Evolutionary conservation across 92 coral and sea anemone species (phyloP), one percentile per base, ranked within the genome.

Genomic region (Scolanthus callimorphus): DNA sequence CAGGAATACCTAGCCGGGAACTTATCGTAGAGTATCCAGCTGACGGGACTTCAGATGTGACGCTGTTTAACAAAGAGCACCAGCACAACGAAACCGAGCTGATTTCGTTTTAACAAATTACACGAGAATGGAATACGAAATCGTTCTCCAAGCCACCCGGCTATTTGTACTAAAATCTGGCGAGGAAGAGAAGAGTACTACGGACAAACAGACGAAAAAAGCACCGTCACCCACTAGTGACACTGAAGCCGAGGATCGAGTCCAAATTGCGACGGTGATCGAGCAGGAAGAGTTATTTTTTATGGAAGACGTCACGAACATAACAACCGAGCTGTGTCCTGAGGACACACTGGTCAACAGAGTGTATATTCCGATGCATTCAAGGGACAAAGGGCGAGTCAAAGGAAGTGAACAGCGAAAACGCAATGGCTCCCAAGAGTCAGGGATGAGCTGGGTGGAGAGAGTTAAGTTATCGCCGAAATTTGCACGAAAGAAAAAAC

Each of bases 131-230:
- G 61, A 31, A n/a, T 44, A 24, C 17, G 50, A 51, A 21, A 23
- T 52, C n/a, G 51, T 67, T 24, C 27, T 67, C 4, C 26, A 39
- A 17, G 46, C 63, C 10, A 29, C 74, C 39, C 47, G 63, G 17
- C 41, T 67, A 38, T 67, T 67, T 23, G 2, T 67, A 31, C 24
- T 55, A n/a, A 17, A 58, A 1, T 67, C 74, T 15, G 20, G 52
- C 8, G 4, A 4, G 11, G 52, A 46, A 21, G 4, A 19, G 11
- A 34, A 34, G 15, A 34, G 43, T 6, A 34, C 43, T 15, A 34
- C 6, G 6, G 15, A 15, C 15, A 34, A 6, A 6, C 6, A 34
- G 43, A 34, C 6, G 9, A 15, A 34, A 15, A 34, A 34, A 15
- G 15, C 6, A 6, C n/a, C n/a, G n/a, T n/a, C n/a, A n/a, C n/a